Conservation (phyloP, 1,140 invertebrate genomes). For the Drosophila pachea region DNA sequence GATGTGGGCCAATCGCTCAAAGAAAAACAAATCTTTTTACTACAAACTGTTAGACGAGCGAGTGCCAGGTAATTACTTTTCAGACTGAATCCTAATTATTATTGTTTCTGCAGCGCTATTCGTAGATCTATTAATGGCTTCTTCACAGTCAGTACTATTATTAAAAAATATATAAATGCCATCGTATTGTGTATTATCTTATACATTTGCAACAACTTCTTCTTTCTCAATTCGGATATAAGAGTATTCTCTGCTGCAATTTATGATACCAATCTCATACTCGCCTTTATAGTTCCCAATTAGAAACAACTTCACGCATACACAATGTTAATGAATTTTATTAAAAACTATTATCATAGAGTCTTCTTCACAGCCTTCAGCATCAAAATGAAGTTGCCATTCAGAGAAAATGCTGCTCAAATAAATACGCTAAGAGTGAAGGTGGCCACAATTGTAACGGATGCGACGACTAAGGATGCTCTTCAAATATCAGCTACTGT, state of each 20-base stretch:
- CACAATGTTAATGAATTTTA: neutral
- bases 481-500: conserved; percentile 57
- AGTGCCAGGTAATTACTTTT: conserved; percentile 32
- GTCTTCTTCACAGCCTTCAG: conserved; percentile 33
- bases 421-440: conserved; percentile 35
- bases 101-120: neutral
- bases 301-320: too few species aligned
- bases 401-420: conserved; percentile 43
- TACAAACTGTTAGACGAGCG: conserved; percentile 44
- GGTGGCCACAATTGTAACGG: conserved; percentile 55
- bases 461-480: conserved; percentile 63
- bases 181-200: too few species aligned
- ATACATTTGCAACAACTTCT: too few species aligned
- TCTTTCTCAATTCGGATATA: too few species aligned
- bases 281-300: too few species aligned
- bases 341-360: neutral
- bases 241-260: too few species aligned
- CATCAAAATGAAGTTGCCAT: conserved; percentile 58
- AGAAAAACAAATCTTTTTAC: conserved; percentile 33
- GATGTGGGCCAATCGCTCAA: conserved; percentile 28
- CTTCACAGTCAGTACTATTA: neutral
- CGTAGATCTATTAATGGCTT: neutral
- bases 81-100: too few species aligned
- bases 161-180: too few species aligned
- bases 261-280: too few species aligned